phyloP scores from a whole-genome alignment of 2,113 vertebrate genomes.

The Galeopterus variegatus region DNA sequence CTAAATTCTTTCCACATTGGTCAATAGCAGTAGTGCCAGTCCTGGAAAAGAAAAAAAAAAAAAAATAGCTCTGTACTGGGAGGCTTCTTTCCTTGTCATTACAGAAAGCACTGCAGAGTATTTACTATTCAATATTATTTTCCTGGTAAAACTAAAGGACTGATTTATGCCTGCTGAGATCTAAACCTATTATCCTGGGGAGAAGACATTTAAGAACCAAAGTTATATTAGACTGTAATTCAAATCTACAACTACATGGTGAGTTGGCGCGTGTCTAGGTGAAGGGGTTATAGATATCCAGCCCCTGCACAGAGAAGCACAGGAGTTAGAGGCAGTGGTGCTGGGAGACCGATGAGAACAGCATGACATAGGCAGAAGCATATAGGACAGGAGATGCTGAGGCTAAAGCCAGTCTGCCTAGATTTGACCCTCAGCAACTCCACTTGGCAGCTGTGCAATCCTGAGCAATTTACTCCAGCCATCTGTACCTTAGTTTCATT shows the following conservation, averaged over 20 bases:
- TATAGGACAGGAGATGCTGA: neutral
- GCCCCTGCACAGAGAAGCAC: neutral
- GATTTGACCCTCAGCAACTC: neutral
- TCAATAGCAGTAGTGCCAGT: neutral
- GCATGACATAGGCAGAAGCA: rapidly evolving
- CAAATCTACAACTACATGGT: neutral
- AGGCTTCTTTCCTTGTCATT: neutral
- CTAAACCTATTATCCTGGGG: neutral
- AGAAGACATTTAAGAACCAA: constrained; percentile 32
- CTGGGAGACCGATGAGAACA: neutral
- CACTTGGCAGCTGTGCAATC: neutral
- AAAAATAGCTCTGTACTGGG: neutral
- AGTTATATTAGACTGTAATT: neutral
- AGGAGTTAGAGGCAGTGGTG: neutral
- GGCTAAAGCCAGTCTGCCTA: neutral
- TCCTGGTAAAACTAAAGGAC: constrained; percentile 13
- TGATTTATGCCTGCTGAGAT: constrained; percentile 24
- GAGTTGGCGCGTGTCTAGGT: neutral
- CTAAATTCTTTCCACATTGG: neutral
- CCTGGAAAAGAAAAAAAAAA: neutral
- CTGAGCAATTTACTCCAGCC: neutral
- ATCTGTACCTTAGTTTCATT: neutral
- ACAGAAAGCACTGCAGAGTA: constrained; percentile 9
- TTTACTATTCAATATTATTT: constrained; percentile 31
- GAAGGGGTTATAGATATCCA: neutral